Conservation (phyloP, 2,797 vertebrate genomes). For the Gadopsis marmoratus region DNA sequence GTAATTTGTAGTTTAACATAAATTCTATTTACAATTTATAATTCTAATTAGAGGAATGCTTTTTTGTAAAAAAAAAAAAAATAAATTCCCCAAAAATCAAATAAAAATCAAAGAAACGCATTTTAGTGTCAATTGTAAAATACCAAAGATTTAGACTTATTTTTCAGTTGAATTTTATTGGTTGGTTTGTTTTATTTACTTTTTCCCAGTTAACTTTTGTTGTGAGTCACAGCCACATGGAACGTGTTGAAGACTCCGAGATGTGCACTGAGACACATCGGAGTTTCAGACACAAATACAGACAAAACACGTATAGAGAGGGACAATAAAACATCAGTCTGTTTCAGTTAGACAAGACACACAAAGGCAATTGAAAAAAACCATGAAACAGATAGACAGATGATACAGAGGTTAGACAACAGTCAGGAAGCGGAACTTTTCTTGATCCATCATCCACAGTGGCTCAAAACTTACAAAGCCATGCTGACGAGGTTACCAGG, state of each 20-base stretch:
- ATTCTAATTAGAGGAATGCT: conserved; percentile 18
- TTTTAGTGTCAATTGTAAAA: conserved; percentile 21
- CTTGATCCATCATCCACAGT: conserved; percentile 15
- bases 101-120: background rate
- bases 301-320: conserved; percentile 63
- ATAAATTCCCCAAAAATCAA: no score
- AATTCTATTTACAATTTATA: conserved; percentile 25
- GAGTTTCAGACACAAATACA: conserved; percentile 75
- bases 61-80: background rate
- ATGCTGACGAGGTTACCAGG: background rate
- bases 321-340: conserved; percentile 49
- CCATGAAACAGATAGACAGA: conserved; percentile 64
- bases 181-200: background rate
- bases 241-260: conserved; percentile 69
- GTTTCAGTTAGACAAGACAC: conserved; percentile 66
- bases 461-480: conserved; percentile 22
- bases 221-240: conserved; percentile 55
- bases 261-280: conserved; percentile 69
- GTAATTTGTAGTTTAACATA: background rate
- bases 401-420: conserved; percentile 60
- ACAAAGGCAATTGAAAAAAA: conserved; percentile 63
- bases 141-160: background rate
- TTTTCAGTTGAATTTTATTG: conserved; percentile 15
- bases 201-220: conserved; percentile 38
- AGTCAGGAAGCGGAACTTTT: conserved; percentile 32